These are phyloP conservation scores for Eubasilissa regina DNA, from an alignment of 1,140 invertebrate species.

Conservation along the genomic window DNA sequence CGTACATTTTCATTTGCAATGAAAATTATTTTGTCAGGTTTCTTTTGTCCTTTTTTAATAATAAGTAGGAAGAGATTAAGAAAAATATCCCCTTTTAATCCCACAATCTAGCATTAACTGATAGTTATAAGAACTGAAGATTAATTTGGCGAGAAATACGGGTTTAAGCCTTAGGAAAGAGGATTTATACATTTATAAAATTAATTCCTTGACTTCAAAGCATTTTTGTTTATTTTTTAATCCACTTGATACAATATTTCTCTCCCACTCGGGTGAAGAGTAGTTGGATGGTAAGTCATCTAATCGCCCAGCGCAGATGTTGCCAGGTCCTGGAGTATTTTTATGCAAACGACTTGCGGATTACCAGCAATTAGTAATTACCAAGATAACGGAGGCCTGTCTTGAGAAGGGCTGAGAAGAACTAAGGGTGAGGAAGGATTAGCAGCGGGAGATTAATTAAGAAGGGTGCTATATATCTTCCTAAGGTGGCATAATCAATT, in stretches of 20 bases:
- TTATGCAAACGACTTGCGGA: constrained; percentile 42
- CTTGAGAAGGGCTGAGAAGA: neutral
- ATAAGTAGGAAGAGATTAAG: too few relatives aligned
- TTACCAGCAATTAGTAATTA: constrained; percentile 44
- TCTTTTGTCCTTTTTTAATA: too few relatives aligned
- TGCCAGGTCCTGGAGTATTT: constrained; percentile 17
- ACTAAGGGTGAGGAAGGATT: neutral
- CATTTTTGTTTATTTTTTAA: neutral
- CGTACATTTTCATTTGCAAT: too few relatives aligned
- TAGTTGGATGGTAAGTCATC: neutral
- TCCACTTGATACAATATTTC: neutral
- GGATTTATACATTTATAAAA: too few relatives aligned
- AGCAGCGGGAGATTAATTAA: constrained; percentile 19
- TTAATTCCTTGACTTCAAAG: too few relatives aligned
- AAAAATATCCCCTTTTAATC: too few relatives aligned
- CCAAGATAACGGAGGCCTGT: constrained; percentile 25
- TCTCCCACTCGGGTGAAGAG: neutral
- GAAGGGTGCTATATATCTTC: constrained; percentile 25
- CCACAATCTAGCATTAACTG: too few relatives aligned
- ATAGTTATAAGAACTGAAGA: too few relatives aligned
- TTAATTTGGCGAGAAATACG: too few relatives aligned
- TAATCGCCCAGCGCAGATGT: constrained; percentile 5
- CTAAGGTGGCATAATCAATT: constrained; percentile 22
- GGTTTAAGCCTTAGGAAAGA: too few relatives aligned
- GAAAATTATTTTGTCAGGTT: too few relatives aligned